phyloP scores from a whole-genome alignment of 1,140 invertebrate species.

The Anthonomus grandis region DNA sequence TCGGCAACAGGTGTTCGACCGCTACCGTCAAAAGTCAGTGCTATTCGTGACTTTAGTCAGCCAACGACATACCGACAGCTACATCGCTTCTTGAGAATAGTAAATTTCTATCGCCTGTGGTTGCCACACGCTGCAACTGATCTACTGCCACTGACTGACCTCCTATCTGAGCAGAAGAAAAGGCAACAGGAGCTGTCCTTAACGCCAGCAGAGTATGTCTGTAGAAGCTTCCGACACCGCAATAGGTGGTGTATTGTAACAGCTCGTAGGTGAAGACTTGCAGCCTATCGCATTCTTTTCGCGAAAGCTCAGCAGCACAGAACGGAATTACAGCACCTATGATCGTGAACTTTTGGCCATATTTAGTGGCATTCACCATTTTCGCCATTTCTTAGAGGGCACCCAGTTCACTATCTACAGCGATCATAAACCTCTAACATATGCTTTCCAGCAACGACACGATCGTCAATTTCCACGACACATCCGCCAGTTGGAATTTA shows the following conservation, averaged over 20 bases:
- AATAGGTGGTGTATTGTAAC: constrained; percentile 3
- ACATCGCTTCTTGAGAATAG: background rate
- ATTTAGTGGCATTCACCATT: constrained; percentile 1
- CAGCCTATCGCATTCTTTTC: constrained; percentile 5
- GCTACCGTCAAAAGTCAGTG: constrained; percentile 19
- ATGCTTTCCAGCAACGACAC: background rate
- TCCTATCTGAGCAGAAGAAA: background rate
- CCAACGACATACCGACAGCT: background rate
- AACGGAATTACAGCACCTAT: constrained; percentile 5
- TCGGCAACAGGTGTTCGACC: constrained; percentile 36
- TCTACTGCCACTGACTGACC: background rate
- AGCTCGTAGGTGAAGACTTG: background rate
- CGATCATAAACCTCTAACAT: constrained; percentile 10
- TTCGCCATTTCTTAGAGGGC: constrained; percentile 1
- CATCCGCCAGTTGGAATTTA: constrained; percentile 41
- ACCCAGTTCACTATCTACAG: background rate
- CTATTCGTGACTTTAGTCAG: background rate
- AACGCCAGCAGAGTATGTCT: background rate
- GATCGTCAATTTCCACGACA: constrained; percentile 30
- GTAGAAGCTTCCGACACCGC: background rate
- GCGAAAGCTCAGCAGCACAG: background rate
- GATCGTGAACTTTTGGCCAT: constrained; percentile 3
- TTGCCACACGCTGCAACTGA: background rate
- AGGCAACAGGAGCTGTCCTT: background rate
- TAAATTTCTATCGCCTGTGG: background rate